A percentile compares a stretch with the other conserved stretches of the same genome.
Conservation (phyloP, 2,113 vertebrate species). For the Elephantulus edwardii region DNA sequence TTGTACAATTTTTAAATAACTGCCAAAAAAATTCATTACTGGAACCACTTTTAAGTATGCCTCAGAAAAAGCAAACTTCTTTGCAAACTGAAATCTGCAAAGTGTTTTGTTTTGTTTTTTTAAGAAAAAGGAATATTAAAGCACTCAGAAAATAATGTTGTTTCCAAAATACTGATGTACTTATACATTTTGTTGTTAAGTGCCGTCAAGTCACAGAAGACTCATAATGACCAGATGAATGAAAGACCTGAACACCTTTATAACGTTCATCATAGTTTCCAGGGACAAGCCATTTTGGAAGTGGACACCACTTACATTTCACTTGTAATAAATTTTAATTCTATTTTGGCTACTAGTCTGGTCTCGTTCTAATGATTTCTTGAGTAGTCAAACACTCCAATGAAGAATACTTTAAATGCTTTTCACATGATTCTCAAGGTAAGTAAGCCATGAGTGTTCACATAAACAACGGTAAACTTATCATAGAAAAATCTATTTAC, state of each 20-base stretch:
- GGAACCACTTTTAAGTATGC: neutral
- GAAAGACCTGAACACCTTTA: too few species aligned
- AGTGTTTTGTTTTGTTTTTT: neutral
- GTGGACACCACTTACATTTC: too few species aligned
- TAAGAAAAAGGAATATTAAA: conserved; percentile 6
- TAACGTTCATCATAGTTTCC: too few species aligned
- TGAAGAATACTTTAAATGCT: neutral
- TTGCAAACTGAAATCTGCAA: neutral
- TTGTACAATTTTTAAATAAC: neutral
- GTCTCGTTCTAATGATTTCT: neutral
- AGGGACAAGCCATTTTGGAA: too few species aligned
- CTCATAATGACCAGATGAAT: too few species aligned
- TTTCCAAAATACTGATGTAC: neutral
- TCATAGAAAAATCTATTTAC: neutral
- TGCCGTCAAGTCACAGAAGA: too few species aligned
- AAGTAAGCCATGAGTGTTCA: neutral
- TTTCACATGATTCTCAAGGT: neutral
- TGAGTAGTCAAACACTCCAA: neutral
- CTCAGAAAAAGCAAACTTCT: conserved; percentile 33
- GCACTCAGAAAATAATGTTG: neutral
- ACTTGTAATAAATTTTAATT: neutral
- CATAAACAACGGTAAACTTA: neutral
- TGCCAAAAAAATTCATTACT: conserved; percentile 1
- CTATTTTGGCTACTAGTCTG: neutral
- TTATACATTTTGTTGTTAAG: too few species aligned